Base-by-base conservation (phyloP, 2,888 invertebrate species). In the Drosophila recens region DNA sequence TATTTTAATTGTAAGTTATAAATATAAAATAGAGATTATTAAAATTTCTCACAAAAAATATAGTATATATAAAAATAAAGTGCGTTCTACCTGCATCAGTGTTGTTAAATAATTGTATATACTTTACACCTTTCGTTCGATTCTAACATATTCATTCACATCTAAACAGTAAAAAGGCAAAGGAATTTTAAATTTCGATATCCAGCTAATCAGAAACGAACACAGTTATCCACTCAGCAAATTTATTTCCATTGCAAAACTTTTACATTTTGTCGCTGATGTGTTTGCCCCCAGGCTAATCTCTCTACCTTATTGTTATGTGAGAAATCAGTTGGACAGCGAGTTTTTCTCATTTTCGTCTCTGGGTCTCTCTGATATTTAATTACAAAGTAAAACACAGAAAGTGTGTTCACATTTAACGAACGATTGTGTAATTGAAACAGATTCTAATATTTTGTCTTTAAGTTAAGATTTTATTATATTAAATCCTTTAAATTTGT, bases 151-250 rank as follows among this genome's bases (percentile, higher is more conserved):
- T 45, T 45, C 3, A 30, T 45, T 45, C 1, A 45, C 49, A 53
- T 30, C 8, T 3, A 23, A 8, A 0, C n/a, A 27, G 27, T 6
- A 71, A 34, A 34, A 49, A 9, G 34, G 6, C 4, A 33, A 20
- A 17, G 52, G 1, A 6, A 49, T 42, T 20, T 4, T 30, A 34
- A 46, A 23, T 43, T 34, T 62, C 23, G 8, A 52, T 45, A 53
- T 11, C 11, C 27, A 49, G 59, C 64, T 81, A 70, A 73, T 82
- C 54, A 59, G 40, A 30, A 48, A 40, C 48, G 56, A 74, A 82
- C 77, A 82, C 38, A 63, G 53, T 42, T 84, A 79, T 67, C 53
- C 76, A 79, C 76, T 76, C 69, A 72, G 30, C 46, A 30, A 36
- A 45, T 53, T 67, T 52, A 56, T 54, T 52, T 65, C 42, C 51